Percentiles rank a stretch among this genome's conserved stretches.
These are phyloP conservation scores for Mus pahari DNA, from an alignment of 2,113 vertebrate genomes.

Conservation along the genomic window DNA sequence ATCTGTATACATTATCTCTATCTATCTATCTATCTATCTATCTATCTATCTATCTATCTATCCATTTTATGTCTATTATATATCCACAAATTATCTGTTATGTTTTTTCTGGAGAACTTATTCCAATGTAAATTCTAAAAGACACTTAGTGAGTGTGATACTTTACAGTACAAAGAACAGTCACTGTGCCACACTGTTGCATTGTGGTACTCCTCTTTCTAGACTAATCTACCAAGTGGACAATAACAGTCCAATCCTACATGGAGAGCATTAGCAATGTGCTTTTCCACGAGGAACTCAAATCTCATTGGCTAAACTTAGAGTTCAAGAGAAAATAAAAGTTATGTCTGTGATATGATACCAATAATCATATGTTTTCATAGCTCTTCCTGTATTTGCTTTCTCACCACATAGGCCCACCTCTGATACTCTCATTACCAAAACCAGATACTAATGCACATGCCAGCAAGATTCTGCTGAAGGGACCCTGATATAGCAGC, in stretches of 20 bases:
- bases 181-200: background rate
- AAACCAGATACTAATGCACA: no score
- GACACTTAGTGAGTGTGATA: background rate
- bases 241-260: background rate
- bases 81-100: background rate
- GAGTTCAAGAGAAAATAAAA: background rate
- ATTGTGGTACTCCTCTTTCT: background rate
- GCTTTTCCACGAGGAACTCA: background rate
- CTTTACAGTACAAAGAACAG: background rate
- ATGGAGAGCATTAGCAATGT: background rate
- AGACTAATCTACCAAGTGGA: background rate
- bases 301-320: background rate
- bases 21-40: background rate
- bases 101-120: background rate
- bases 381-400: background rate
- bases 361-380: background rate
- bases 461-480: no score
- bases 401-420: background rate
- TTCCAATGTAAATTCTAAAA: background rate
- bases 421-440: background rate
- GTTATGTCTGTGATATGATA: no score
- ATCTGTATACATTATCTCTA: background rate
- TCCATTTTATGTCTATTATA: background rate
- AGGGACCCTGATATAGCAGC: no score
- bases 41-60: background rate